Conservation (phyloP, 1,140 invertebrate species). For the Arion vulgaris region DNA sequence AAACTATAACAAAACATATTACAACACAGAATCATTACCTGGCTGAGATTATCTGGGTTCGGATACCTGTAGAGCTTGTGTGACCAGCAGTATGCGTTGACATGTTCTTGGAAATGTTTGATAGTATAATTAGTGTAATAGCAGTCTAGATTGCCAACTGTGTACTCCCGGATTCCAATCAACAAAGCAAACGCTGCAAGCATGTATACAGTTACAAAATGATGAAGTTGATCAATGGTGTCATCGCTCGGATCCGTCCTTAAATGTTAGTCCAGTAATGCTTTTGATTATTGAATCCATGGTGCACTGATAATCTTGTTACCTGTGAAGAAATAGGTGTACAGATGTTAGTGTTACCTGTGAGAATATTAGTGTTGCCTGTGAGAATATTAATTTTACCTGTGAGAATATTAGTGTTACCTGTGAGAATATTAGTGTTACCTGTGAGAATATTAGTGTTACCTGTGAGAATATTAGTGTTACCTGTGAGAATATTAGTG, state of each 20-base stretch:
- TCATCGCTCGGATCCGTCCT: slow-evolving; percentile 45
- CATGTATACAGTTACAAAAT: slow-evolving; percentile 79
- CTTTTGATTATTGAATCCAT: slow-evolving; percentile 18
- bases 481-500: too few species aligned
- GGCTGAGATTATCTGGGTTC: slow-evolving; percentile 13
- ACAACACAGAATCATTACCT: too few species aligned
- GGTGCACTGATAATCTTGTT: not conserved
- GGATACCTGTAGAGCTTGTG: slow-evolving; percentile 41
- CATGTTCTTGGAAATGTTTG: slow-evolving; percentile 37
- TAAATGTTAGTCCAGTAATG: slow-evolving; percentile 23
- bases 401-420: too few species aligned
- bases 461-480: too few species aligned
- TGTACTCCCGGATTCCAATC: slow-evolving; percentile 92
- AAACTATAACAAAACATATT: too few species aligned
- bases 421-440: too few species aligned
- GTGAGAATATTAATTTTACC: too few species aligned
- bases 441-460: too few species aligned
- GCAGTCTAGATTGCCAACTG: slow-evolving; percentile 92
- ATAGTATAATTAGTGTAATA: slow-evolving; percentile 35
- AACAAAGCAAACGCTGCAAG: slow-evolving; percentile 83
- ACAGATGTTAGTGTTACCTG: too few species aligned
- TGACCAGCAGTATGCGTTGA: slow-evolving; percentile 36
- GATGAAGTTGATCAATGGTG: slow-evolving; percentile 49
- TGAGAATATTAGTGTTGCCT: too few species aligned
- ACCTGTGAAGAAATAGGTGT: not conserved